Evolutionary conservation across 2,113 vertebrate genomes (phyloP), one percentile per base, ranked within the genome.

Genomic region (Alectura lathami): DNA sequence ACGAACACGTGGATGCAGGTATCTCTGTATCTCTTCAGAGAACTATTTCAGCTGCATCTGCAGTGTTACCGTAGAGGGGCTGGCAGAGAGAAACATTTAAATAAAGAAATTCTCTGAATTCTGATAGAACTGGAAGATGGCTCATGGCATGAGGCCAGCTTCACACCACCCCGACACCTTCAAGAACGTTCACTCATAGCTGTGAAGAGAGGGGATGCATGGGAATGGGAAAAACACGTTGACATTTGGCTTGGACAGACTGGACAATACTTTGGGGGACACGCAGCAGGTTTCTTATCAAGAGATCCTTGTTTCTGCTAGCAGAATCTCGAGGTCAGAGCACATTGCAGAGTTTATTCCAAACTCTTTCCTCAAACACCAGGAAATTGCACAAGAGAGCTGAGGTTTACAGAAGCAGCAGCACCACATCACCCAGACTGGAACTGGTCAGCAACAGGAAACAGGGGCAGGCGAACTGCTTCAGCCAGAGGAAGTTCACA

Each of bases 1-100:
- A 4, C 0, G 6, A n/a, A 26, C 38, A 27, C 13, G 7, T 1
- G 6, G 29, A 60, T 10, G 10, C 4, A 2, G 7, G 48, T 40
- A 40, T 16, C 67, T 67, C 30, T 62, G 48, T 40, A 40, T 16
- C 67, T 67, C 30, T 62, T 10, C 38, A 59, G 36, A 70, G 60
- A 72, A 2, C 3, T 9, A 30, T 26, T 68, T 43, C 42, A 45
- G 53, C 53, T 38, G 36, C 45, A 47, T 11, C 40, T 8, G 56
- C 13, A 9, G 50, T 3, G 10, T 23, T 11, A 4, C 14, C 26
- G 36, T 1, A 48, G 23, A 48, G 27, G 30, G 42, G 53, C n/a
- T 48, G 11, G 20, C 6, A 50, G 26, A 34, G 3, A 40, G 29
- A 5, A 8, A 8, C 18, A 2, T 9, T 2, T 2, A 26, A 42